These are phyloP conservation scores for Gymnorhina tibicen DNA, from an alignment of 2,113 vertebrate genomes.

Conservation along the genomic window DNA sequence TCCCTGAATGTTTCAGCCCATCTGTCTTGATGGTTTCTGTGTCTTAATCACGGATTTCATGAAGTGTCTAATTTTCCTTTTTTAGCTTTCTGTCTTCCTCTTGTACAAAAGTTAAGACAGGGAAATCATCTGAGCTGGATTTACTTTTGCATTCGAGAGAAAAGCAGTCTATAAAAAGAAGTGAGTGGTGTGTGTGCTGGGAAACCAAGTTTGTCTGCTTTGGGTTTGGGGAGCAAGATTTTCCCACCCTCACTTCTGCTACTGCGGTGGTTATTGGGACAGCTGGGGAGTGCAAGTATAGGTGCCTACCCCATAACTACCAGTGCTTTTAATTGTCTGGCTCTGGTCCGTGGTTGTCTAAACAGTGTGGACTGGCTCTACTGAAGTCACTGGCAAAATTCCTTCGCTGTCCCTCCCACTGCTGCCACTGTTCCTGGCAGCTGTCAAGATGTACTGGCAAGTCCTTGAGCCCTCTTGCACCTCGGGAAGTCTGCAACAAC, in stretches of 20 bases:
- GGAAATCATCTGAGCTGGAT: constrained; percentile 54
- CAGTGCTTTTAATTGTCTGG: not conserved
- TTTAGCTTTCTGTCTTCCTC: constrained; percentile 64
- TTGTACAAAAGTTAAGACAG: constrained; percentile 55
- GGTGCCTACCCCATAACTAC: not conserved
- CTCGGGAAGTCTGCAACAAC: not conserved
- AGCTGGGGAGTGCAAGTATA: not conserved
- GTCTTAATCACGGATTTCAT: constrained; percentile 64
- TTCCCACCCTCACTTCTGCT: not conserved
- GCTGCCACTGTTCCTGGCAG: not conserved
- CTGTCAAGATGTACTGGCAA: not conserved
- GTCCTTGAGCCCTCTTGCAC: not conserved
- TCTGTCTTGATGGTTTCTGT: constrained; percentile 69
- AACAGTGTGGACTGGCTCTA: not conserved
- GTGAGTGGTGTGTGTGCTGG: not conserved
- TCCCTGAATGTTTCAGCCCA: constrained; percentile 52
- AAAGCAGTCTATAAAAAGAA: constrained; percentile 41
- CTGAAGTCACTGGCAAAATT: not conserved
- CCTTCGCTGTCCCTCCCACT: not conserved
- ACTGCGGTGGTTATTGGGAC: not conserved
- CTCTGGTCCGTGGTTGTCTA: not conserved
- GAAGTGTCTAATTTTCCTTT: constrained; percentile 67
- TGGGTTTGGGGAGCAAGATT: not conserved
- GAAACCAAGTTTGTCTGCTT: not conserved
- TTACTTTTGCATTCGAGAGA: constrained; percentile 13